Percentiles rank a stretch among this genome's conserved stretches.
phyloP scores from a whole-genome alignment of 1,140 invertebrate genomes.

The Whitmania pigra region DNA sequence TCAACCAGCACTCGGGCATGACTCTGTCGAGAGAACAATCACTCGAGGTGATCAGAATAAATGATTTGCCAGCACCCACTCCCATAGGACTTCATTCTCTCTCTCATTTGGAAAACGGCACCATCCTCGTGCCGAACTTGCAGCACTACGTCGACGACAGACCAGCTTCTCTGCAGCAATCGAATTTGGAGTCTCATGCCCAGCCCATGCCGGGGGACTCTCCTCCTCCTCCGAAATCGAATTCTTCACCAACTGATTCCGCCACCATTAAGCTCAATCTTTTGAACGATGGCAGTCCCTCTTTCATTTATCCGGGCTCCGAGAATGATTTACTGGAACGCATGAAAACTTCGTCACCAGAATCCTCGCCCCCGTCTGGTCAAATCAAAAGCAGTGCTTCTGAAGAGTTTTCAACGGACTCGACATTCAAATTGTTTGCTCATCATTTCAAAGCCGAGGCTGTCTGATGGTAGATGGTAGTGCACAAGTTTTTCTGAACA shows the following conservation, averaged over 20 bases:
- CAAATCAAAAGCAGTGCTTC: too few relatives aligned
- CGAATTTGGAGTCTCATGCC: neutral
- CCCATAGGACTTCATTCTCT: neutral
- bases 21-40: neutral
- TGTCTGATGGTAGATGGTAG: too few relatives aligned
- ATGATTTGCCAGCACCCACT: neutral
- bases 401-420: neutral
- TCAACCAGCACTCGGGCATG: neutral
- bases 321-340: neutral
- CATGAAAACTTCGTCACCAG: neutral
- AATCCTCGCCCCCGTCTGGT: too few relatives aligned
- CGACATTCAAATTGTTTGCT: constrained; percentile 10
- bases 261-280: neutral
- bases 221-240: neutral
- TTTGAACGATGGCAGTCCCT: neutral
- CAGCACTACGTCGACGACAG: constrained; percentile 2
- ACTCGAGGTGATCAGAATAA: constrained; percentile 2
- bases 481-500: too few relatives aligned
- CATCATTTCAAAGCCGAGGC: constrained; percentile 8
- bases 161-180: neutral
- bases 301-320: neutral
- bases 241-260: constrained; percentile 1
- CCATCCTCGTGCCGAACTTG: neutral
- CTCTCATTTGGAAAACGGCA: neutral
- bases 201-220: neutral